Percentiles rank a stretch among this genome's conserved stretches.
These are phyloP conservation scores for Miichthys miiuy DNA, from an alignment of 2,797 vertebrate genomes.

Conservation along the genomic window DNA sequence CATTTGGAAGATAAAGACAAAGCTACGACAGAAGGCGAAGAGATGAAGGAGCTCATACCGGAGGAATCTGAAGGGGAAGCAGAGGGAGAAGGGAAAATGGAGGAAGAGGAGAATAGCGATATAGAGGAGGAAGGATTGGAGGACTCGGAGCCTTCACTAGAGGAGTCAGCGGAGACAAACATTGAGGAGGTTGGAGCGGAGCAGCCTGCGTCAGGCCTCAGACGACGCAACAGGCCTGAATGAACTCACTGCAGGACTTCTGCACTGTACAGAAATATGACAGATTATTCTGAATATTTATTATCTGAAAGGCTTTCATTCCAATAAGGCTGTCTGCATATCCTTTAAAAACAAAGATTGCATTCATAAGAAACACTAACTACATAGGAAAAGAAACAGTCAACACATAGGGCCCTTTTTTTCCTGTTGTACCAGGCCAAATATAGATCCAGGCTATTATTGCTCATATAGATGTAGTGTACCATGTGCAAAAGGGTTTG, in stretches of 20 bases:
- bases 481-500: neutral
- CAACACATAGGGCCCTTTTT: slow-evolving; percentile 23
- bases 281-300: slow-evolving; percentile 59
- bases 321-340: slow-evolving; percentile 34
- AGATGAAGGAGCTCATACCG: slow-evolving; percentile 43
- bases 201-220: slow-evolving; percentile 75
- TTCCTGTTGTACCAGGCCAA: neutral
- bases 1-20: slow-evolving; percentile 25
- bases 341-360: slow-evolving; percentile 12
- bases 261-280: slow-evolving; percentile 29
- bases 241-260: slow-evolving; percentile 64
- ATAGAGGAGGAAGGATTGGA: slow-evolving; percentile 45
- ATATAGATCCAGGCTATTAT: neutral
- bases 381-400: neutral
- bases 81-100: slow-evolving; percentile 10
- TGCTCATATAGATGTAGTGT: neutral
- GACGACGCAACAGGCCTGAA: slow-evolving; percentile 87
- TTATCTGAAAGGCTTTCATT: slow-evolving; percentile 50
- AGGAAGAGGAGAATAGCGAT: slow-evolving; percentile 14
- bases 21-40: slow-evolving; percentile 43
- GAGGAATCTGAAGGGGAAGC: slow-evolving; percentile 45
- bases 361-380: slow-evolving; percentile 9
- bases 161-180: slow-evolving; percentile 67
- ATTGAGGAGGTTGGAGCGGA: slow-evolving; percentile 65
- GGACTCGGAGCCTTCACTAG: slow-evolving; percentile 64